Evolutionary conservation across 2,888 invertebrate genomes (phyloP).

Genomic region (Hydriomena furcata): DNA sequence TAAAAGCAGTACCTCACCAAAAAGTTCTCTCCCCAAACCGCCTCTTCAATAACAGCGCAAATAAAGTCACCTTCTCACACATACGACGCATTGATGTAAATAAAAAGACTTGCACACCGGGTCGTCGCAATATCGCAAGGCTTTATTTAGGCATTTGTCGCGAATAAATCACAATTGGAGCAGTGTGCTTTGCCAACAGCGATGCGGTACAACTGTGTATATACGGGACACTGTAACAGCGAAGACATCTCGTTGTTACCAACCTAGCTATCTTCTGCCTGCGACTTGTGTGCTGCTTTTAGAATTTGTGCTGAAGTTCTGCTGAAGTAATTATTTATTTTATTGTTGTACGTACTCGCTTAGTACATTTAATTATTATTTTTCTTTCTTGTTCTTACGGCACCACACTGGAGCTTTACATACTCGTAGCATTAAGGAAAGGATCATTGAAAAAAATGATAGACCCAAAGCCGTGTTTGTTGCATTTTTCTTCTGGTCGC

Average conservation of each 20-base stretch:
- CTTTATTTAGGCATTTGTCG: slow-evolving; percentile 76
- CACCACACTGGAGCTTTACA: too few relatives aligned
- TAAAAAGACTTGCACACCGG: slow-evolving; percentile 26
- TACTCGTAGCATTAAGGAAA: too few relatives aligned
- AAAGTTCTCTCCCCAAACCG: neutral
- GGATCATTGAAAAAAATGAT: too few relatives aligned
- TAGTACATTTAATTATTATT: too few relatives aligned
- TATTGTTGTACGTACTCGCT: too few relatives aligned
- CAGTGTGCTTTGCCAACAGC: slow-evolving; percentile 64
- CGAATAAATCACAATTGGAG: slow-evolving; percentile 78
- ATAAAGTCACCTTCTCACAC: slow-evolving; percentile 27
- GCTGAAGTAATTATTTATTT: too few relatives aligned
- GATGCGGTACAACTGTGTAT: slow-evolving; percentile 21
- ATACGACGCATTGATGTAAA: slow-evolving; percentile 27
- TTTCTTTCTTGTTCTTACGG: too few relatives aligned
- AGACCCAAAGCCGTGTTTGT: too few relatives aligned
- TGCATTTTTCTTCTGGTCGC: too few relatives aligned
- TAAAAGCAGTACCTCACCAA: neutral
- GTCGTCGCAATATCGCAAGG: slow-evolving; percentile 45
- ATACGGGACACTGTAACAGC: neutral
- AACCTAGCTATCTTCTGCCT: too few relatives aligned
- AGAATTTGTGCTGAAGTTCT: too few relatives aligned
- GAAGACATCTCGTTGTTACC: slow-evolving; percentile 1
- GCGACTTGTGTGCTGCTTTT: too few relatives aligned
- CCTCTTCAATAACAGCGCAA: slow-evolving; percentile 28